A percentile compares a stretch with the other conserved stretches of the same genome.
Evolutionary conservation across 2,797 vertebrate genomes (phyloP).

Genomic region (Tenualosa ilisha): DNA sequence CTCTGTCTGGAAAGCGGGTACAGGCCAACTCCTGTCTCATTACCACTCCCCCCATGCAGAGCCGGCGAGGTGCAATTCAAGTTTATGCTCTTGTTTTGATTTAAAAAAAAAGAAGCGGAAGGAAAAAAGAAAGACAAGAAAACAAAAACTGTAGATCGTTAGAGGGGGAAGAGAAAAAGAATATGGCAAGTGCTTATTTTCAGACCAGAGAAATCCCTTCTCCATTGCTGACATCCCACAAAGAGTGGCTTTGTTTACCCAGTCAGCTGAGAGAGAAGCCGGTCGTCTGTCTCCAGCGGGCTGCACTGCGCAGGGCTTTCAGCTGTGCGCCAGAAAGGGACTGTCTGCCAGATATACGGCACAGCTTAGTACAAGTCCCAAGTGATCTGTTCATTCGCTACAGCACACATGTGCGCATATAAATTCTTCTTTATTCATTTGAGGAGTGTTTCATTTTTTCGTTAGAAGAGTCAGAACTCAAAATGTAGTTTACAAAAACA

Average conservation of each 20-base stretch:
- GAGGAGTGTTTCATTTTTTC: not conserved
- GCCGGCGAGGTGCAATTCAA: constrained; percentile 43
- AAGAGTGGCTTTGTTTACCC: constrained; percentile 70
- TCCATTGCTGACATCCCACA: constrained; percentile 71
- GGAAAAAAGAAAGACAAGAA: not conserved
- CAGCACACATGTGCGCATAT: not conserved
- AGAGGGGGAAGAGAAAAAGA: not conserved
- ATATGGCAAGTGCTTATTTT: constrained; percentile 64
- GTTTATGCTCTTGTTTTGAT: not conserved
- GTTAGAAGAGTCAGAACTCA: not conserved
- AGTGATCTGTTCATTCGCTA: not conserved
- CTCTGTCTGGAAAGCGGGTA: constrained; percentile 60
- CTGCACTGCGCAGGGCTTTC: not conserved
- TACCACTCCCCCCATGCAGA: constrained; percentile 66
- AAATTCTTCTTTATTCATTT: not conserved
- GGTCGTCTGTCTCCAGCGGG: not conserved
- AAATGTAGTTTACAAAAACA: constrained; percentile 47
- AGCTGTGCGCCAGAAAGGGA: not conserved
- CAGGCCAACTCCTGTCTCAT: constrained; percentile 64
- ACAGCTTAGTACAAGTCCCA: not conserved
- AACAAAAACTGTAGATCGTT: not conserved
- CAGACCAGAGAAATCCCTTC: constrained; percentile 64
- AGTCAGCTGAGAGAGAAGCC: constrained; percentile 66
- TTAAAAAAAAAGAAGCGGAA: not conserved
- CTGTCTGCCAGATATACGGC: not conserved